These are phyloP conservation scores for Syrista parreyssii DNA, from an alignment of 2,888 invertebrate species.

Conservation along the genomic window DNA sequence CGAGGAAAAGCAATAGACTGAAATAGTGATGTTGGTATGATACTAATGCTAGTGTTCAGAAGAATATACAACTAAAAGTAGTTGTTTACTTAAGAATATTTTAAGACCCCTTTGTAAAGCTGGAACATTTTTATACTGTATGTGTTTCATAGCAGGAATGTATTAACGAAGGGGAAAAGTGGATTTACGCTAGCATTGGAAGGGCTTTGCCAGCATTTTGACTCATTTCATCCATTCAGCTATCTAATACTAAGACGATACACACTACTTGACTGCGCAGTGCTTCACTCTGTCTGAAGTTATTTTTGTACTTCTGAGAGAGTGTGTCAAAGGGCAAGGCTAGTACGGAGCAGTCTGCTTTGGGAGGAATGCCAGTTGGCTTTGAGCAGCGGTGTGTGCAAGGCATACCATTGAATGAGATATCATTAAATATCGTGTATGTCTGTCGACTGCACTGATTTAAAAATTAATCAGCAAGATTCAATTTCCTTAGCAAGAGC, in stretches of 20 bases:
- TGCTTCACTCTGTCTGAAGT: conserved; percentile 18
- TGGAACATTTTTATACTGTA: not conserved
- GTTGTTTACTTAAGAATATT: not conserved
- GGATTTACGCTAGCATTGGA: not conserved
- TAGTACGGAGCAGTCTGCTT: conserved; percentile 39
- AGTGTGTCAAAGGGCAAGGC: conserved; percentile 64
- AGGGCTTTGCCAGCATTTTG: not conserved
- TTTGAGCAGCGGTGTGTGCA: conserved; percentile 37
- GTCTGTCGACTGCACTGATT: not conserved
- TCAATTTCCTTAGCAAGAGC: no score
- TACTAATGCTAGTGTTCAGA: not conserved
- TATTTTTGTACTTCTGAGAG: conserved; percentile 46
- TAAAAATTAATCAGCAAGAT: not conserved
- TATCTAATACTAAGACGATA: not conserved
- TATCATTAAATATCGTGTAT: not conserved
- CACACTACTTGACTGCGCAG: not conserved
- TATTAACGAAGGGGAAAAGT: not conserved
- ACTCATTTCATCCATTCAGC: not conserved
- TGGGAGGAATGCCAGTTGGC: conserved; percentile 57
- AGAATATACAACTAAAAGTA: not conserved
- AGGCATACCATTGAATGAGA: conserved; percentile 1
- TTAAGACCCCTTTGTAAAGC: not conserved
- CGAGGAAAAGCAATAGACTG: not conserved
- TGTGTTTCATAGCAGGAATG: not conserved
- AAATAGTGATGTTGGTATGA: not conserved